Evolutionary conservation across 2,113 vertebrate species (phyloP), one percentile per base, ranked within the genome.

Genomic region (Larimichthys crocea): DNA sequence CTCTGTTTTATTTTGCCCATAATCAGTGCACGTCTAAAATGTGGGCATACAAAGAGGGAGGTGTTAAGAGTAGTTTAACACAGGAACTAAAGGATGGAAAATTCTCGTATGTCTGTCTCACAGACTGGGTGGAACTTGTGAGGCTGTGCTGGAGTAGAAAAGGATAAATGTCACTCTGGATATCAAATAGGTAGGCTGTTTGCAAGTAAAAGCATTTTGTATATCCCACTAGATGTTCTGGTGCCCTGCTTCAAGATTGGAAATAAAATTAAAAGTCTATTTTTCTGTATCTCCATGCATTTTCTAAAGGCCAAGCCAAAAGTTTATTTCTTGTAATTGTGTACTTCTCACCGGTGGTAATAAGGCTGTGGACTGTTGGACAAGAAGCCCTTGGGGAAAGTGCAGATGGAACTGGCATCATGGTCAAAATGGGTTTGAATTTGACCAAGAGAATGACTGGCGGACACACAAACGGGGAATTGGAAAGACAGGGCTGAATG

Each of bases 401-500:
- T 60, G 19, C 52, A 63, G 49, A 66, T 81, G 65, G 56, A 73
- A 24, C 60, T 2, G 44, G 72, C 7, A 46, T 56, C 53, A 44
- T 63, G 24, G 53, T 65, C 63, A 42, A 61, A 83, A 77, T 67
- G 35, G 64, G 49, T 71, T 86, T 77, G 42, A 78, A 80, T 20
- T 61, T 31, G 53, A 65, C n/a, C 3, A 16, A 56, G 46, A 70
- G 40, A 75, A 75, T 52, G 52, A 35, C 20, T 76, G 61, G 22
- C 19, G 2, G 57, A 62, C 49, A 49, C 53, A 63, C 8, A 49
- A n/a, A 71, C 42, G 14, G 7, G 68, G 24, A 52, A 20, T 11
- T 24, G 40, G n/a, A 70, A 57, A 22, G 22, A 67, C 20, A 0
- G 35, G 57, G 65, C 61, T 67, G 35, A 74, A 71, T 61, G 42